Conservation (phyloP, 2,888 invertebrate species). For the Synergus itoensis region DNA sequence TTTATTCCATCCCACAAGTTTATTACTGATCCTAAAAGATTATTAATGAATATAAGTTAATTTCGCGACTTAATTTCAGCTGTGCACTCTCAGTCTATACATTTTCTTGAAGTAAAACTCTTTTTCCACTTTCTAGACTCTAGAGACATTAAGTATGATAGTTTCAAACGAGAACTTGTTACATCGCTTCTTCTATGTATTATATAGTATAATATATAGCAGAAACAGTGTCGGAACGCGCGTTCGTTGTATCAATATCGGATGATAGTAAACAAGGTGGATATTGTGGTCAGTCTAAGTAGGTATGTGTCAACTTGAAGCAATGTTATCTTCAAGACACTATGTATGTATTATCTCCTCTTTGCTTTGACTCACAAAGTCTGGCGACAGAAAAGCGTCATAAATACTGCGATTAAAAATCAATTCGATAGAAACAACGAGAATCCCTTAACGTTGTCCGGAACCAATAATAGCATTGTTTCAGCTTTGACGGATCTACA, state of each 20-base stretch:
- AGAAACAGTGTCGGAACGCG: neutral
- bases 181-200: neutral
- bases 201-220: neutral
- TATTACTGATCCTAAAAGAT: too few species aligned
- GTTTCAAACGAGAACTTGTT: neutral
- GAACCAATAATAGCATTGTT: conserved; percentile 29
- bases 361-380: conserved; percentile 4
- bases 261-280: conserved; percentile 17
- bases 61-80: too few species aligned
- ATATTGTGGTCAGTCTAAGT: conserved; percentile 6
- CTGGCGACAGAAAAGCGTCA: conserved; percentile 24
- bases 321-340: conserved; percentile 7
- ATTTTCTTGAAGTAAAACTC: too few species aligned
- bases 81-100: too few species aligned
- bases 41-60: neutral
- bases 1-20: too few species aligned
- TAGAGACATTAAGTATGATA: neutral
- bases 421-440: conserved; percentile 1
- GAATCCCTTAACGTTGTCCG: neutral
- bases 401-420: conserved; percentile 31
- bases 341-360: conserved; percentile 6
- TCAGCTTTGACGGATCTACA: conserved; percentile 5
- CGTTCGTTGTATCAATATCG: conserved; percentile 2
- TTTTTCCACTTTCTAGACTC: too few species aligned
- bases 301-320: neutral